Evolutionary conservation across 2,113 vertebrate genomes (phyloP).

Genomic region (Mixornis gularis): DNA sequence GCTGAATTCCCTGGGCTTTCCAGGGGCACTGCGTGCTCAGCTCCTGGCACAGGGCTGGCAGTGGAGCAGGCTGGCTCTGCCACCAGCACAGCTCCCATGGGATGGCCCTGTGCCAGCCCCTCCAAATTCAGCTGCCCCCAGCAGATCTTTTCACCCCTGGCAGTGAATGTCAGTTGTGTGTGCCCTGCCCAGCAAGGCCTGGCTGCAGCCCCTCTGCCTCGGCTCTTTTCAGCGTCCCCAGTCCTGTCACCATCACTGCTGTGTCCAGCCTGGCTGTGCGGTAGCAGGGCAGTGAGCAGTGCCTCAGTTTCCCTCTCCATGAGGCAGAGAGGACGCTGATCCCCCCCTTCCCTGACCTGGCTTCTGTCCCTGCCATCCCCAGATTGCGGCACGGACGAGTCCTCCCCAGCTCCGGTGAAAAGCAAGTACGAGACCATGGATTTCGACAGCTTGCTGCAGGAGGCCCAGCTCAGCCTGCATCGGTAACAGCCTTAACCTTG

Average conservation of each 20-base stretch:
- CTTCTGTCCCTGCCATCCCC: neutral
- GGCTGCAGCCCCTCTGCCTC: neutral
- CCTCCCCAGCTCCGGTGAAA: slow-evolving; percentile 83
- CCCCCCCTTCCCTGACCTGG: neutral
- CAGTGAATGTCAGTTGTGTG: neutral
- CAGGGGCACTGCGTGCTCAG: neutral
- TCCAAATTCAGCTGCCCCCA: neutral
- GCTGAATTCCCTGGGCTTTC: neutral
- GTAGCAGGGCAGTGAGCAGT: neutral
- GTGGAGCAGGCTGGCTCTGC: neutral
- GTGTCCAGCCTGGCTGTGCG: neutral
- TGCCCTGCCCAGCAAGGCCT: neutral
- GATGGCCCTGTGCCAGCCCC: neutral
- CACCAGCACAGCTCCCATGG: neutral
- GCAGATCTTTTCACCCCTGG: neutral
- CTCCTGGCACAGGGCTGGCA: neutral
- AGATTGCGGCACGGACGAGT: slow-evolving; percentile 82
- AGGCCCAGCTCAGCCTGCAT: slow-evolving; percentile 96
- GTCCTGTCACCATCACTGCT: accelerated
- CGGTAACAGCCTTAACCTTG: slow-evolving; percentile 89
- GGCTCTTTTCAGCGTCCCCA: neutral
- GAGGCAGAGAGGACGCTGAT: accelerated
- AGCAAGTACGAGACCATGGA: slow-evolving; percentile 98
- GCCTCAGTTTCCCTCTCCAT: neutral
- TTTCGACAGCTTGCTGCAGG: slow-evolving; percentile 97